phyloP scores from a whole-genome alignment of 1,140 invertebrate genomes.

The Streblospio benedicti region DNA sequence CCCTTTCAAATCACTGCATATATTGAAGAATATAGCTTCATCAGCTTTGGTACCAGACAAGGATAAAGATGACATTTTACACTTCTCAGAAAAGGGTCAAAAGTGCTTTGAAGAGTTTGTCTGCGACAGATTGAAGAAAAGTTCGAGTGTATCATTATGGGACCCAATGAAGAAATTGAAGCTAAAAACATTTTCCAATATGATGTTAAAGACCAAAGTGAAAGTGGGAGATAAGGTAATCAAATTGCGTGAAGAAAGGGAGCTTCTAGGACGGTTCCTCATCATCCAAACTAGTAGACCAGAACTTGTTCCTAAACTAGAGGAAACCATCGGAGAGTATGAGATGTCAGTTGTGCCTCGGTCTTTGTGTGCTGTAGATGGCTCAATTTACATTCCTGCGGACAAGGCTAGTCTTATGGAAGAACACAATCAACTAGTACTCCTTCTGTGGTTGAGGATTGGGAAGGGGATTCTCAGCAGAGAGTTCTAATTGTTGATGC shows the following conservation, averaged over 20 bases:
- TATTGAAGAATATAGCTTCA: too few relatives aligned
- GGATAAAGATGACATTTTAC: neutral
- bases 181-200: neutral
- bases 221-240: neutral
- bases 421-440: too few relatives aligned
- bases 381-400: neutral
- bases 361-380: neutral
- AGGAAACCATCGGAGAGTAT: neutral
- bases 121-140: slow-evolving; percentile 1
- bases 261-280: neutral
- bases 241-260: slow-evolving; percentile 1
- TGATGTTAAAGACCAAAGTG: neutral
- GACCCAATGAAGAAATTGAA: slow-evolving; percentile 6
- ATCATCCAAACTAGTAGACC: slow-evolving; percentile 2
- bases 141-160: neutral
- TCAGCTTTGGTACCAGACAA: too few relatives aligned
- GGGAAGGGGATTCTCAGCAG: neutral
- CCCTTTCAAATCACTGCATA: too few relatives aligned
- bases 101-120: neutral
- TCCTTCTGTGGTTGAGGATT: too few relatives aligned
- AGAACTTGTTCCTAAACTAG: neutral
- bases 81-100: neutral
- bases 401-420: too few relatives aligned
- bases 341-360: neutral
- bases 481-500: neutral